Evolutionary conservation across 1,140 invertebrate genomes (phyloP), one percentile per base, ranked within the genome.

Genomic region (Hypsibius dujardini): DNA sequence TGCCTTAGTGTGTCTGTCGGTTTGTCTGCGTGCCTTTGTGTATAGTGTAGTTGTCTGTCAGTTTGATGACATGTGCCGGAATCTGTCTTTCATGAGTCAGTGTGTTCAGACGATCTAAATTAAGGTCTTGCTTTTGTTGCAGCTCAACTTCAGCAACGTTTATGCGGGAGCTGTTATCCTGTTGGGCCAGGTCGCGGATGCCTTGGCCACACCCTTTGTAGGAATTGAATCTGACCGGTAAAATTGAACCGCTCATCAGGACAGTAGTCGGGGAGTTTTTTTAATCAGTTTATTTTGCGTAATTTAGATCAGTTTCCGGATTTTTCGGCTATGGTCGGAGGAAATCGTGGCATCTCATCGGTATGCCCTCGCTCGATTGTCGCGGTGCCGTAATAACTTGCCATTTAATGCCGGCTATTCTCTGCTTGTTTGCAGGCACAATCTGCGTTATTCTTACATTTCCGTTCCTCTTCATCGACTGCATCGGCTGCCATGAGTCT

Each of bases 151-250:
- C 77, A 83, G 83, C 77, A 86, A 87, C 74, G 80, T 81, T 12
- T 81, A 87, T 75, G 86, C 92, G 1, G 93, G 92, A 46, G 79
- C 85, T 62, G 77, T 94, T 71, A 82, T 95, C 76, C 80, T 94
- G 12, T 83, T 92, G 72, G 90, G 92, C 12, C 91, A 95, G 82
- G 77, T 95, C 47, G 89, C 89, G 2, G 92, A 95, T 84, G 92
- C 88, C 40, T 56, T 95, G 46, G 85, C 88, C 2, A 95, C 92
- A 2, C 89, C 90, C 0, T 88, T 95, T 78, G 86, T 95, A 74
- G 92, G 92, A 1, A 86, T 87, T 75, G 85, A 91, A 76, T 91
- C 88, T 12, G 92, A 95, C 77, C 84, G 84, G 75, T n/a, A n/a
- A n/a, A n/a, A n/a, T n/a, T n/a, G n/a, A n/a, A n/a, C n/a, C n/a